Conservation (phyloP, 2,888 invertebrate genomes). For the Kryphioiulus occultus region DNA sequence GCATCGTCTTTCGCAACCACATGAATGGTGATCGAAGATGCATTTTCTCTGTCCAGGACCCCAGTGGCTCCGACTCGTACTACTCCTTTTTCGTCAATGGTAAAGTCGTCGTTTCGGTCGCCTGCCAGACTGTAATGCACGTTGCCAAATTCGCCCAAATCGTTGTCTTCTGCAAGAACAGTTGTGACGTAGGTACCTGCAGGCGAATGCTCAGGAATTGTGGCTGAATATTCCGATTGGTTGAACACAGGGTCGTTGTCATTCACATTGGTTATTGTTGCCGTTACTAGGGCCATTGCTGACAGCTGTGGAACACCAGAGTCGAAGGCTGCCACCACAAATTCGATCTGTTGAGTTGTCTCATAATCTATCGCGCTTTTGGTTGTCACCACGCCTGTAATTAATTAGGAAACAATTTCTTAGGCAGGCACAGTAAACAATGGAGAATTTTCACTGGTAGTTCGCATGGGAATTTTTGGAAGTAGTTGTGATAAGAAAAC, state of each 20-base stretch:
- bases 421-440: too few relatives aligned
- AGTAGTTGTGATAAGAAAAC: constrained; percentile 55
- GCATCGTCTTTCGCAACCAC: constrained; percentile 85
- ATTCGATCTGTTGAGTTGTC: constrained; percentile 75
- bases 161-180: constrained; percentile 79
- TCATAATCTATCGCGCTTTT: constrained; percentile 85
- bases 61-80: constrained; percentile 77
- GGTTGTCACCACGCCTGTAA: constrained; percentile 76
- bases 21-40: constrained; percentile 75
- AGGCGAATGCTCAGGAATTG: constrained; percentile 78
- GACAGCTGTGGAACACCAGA: constrained; percentile 85
- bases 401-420: neutral
- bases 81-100: constrained; percentile 71
- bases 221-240: constrained; percentile 71
- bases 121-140: constrained; percentile 78
- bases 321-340: constrained; percentile 83
- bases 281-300: constrained; percentile 77
- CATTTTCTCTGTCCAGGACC: constrained; percentile 79
- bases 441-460: too few relatives aligned
- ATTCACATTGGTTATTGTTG: constrained; percentile 82
- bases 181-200: constrained; percentile 75
- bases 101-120: constrained; percentile 76
- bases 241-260: constrained; percentile 85
- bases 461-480: too few relatives aligned
- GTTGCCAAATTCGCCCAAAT: constrained; percentile 80